phyloP scores from a whole-genome alignment of 1,140 invertebrate species.

The Anoplophora glabripennis region DNA sequence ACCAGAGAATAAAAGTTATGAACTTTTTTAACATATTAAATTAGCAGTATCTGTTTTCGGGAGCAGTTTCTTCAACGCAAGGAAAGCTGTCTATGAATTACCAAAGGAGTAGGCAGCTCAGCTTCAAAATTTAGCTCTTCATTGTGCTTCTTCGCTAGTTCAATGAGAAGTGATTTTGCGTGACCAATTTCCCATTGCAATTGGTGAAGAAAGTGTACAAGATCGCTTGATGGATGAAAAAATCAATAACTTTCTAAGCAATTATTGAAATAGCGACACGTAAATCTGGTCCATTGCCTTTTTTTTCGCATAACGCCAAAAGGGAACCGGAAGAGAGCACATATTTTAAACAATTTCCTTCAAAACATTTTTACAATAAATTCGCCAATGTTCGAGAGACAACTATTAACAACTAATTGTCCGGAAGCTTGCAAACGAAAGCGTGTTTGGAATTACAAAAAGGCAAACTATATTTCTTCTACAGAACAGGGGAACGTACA shows the following conservation, averaged over 20 bases:
- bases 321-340: slow-evolving; percentile 5
- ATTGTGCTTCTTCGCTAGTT: too few species aligned
- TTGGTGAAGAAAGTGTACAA: slow-evolving; percentile 9
- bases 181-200: slow-evolving; percentile 6
- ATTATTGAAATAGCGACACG: slow-evolving; percentile 10
- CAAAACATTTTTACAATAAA: too few species aligned
- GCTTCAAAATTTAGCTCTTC: background rate
- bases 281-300: slow-evolving; percentile 1
- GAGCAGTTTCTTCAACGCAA: background rate
- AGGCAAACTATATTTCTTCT: too few species aligned
- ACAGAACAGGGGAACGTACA: too few species aligned
- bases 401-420: too few species aligned
- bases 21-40: slow-evolving; percentile 1
- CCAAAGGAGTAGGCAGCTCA: slow-evolving; percentile 1
- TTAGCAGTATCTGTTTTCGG: background rate
- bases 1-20: slow-evolving; percentile 9
- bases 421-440: too few species aligned
- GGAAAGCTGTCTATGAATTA: background rate
- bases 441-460: too few species aligned
- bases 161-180: background rate
- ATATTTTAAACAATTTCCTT: too few species aligned
- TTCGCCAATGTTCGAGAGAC: too few species aligned
- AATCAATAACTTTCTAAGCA: slow-evolving; percentile 5
- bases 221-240: slow-evolving; percentile 19
- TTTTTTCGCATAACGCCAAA: slow-evolving; percentile 4